Evolutionary conservation across 1,140 invertebrate genomes (phyloP).

Genomic region (Venustaconcha ellipsiformis): DNA sequence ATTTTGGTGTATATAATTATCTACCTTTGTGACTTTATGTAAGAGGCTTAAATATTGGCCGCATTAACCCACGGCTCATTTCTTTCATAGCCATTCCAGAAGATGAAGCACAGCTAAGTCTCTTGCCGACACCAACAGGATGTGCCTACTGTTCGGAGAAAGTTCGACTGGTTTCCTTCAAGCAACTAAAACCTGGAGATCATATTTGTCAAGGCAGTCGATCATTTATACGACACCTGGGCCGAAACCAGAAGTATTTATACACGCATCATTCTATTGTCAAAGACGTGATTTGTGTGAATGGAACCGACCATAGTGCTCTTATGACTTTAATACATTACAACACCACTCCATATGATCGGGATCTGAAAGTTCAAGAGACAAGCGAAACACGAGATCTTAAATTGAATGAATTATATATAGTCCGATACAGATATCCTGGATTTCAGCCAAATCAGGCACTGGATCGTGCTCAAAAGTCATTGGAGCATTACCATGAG

Average conservation of each 20-base stretch:
- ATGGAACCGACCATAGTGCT: not conserved
- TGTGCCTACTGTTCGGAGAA: conserved; percentile 6
- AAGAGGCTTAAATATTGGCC: no score
- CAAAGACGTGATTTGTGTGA: not conserved
- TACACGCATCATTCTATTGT: conserved; percentile 13
- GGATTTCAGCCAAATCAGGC: not conserved
- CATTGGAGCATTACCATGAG: not conserved
- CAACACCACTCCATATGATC: conserved; percentile 7
- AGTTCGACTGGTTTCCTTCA: conserved; percentile 1
- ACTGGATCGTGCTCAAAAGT: not conserved
- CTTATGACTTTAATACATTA: conserved; percentile 4
- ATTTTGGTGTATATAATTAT: not conserved
- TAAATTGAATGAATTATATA: conserved; percentile 1
- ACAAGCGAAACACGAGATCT: conserved; percentile 4
- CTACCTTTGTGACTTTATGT: not conserved
- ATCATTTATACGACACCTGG: not conserved
- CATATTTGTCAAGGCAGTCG: conserved; percentile 7
- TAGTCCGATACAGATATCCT: conserved; percentile 9
- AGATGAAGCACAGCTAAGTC: no score
- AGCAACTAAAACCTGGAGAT: not conserved
- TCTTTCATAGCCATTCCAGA: no score
- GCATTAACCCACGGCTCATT: no score
- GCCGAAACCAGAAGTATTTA: not conserved
- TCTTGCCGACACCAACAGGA: not conserved
- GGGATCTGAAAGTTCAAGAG: not conserved